These are phyloP conservation scores for Heliconius aoede DNA, from an alignment of 2,888 invertebrate species.

Conservation along the genomic window DNA sequence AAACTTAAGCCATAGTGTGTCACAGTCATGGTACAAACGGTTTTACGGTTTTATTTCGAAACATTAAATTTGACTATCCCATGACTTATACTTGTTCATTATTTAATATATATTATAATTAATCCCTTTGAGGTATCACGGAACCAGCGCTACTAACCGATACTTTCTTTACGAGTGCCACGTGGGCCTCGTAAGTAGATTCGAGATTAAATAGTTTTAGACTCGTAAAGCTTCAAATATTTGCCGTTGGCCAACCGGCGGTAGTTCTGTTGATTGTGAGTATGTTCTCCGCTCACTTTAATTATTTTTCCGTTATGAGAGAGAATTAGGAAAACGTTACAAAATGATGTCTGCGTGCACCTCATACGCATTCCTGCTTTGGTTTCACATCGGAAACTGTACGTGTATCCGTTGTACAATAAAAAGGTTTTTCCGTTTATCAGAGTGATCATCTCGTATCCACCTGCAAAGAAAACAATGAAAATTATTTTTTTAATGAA, in stretches of 20 bases:
- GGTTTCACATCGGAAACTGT: conserved; percentile 44
- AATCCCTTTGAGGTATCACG: too few relatives aligned
- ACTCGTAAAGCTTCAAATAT: conserved; percentile 47
- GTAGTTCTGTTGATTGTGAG: conserved; percentile 46
- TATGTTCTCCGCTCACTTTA: conserved; percentile 42
- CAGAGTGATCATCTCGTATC: conserved; percentile 50
- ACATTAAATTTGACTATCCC: background rate
- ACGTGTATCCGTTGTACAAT: conserved; percentile 53
- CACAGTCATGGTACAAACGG: background rate
- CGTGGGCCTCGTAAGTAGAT: background rate
- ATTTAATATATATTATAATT: background rate
- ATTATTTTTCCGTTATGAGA: conserved; percentile 40
- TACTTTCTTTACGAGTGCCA: background rate
- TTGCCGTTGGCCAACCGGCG: conserved; percentile 42
- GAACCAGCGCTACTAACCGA: too few relatives aligned
- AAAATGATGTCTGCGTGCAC: conserved; percentile 54
- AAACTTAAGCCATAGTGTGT: background rate
- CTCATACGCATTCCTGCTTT: conserved; percentile 47
- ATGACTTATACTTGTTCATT: background rate
- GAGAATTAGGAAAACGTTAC: conserved; percentile 49
- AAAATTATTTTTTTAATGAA: background rate
- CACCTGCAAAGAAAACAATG: conserved; percentile 2
- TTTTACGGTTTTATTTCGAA: background rate
- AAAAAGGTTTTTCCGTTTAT: conserved; percentile 50
- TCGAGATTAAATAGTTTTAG: background rate